A percentile compares a stretch with the other conserved stretches of the same genome.
phyloP scores from a whole-genome alignment of 1,140 invertebrate species.

The Brevipalpus yothersi region DNA sequence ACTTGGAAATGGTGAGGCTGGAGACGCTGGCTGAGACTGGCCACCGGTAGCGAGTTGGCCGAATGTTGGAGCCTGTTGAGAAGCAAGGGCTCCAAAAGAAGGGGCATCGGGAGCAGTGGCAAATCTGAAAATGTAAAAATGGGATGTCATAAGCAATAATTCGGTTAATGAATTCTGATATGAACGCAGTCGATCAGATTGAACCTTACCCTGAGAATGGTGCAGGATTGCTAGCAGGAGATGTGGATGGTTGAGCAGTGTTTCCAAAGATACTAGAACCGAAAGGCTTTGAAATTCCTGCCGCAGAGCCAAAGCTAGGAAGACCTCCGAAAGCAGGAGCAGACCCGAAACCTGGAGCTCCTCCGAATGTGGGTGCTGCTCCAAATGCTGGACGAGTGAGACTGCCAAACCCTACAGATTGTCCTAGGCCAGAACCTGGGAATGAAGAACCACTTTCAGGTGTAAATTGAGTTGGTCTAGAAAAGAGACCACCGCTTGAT shows the following conservation, averaged over 20 bases:
- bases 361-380: background rate
- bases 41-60: background rate
- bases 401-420: background rate
- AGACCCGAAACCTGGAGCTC: background rate
- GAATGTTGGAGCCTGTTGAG: background rate
- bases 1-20: background rate
- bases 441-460: background rate
- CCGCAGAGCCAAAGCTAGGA: background rate
- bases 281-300: background rate
- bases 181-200: background rate
- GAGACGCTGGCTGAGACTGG: background rate
- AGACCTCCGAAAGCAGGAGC: background rate
- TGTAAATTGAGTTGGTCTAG: background rate
- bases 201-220: background rate
- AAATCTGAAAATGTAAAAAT: background rate
- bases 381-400: background rate
- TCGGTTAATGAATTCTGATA: background rate
- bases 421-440: background rate
- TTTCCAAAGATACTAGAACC: background rate
- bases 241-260: background rate
- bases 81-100: background rate
- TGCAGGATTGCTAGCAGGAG: background rate
- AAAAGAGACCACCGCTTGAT: background rate
- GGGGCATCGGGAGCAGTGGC: background rate
- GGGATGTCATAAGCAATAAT: background rate